phyloP scores from a whole-genome alignment of 2,888 invertebrate species.

The Drosophila sordidapex region DNA sequence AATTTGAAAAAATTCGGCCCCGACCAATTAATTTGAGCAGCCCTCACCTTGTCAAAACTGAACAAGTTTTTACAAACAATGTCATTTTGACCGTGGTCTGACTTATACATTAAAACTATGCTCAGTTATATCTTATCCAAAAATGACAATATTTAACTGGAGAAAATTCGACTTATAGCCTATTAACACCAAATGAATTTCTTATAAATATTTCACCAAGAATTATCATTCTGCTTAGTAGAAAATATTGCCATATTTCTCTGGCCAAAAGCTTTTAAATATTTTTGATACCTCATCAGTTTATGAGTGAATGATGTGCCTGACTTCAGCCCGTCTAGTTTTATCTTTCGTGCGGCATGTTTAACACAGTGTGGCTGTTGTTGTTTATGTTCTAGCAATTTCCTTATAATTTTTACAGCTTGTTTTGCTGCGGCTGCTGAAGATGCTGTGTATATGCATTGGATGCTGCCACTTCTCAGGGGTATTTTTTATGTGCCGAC shows the following conservation, averaged over 20 bases:
- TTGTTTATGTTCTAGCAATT: slow-evolving; percentile 63
- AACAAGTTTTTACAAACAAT: neutral
- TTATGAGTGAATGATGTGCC: slow-evolving; percentile 59
- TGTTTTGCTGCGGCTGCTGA: slow-evolving; percentile 59
- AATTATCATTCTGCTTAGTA: neutral
- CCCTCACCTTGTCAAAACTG: neutral
- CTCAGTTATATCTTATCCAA: neutral
- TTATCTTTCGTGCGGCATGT: slow-evolving; percentile 37
- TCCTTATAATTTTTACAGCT: slow-evolving; percentile 77
- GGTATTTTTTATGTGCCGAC: slow-evolving; percentile 51
- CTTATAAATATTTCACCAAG: neutral
- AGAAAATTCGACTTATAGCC: neutral
- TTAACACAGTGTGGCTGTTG: slow-evolving; percentile 38
- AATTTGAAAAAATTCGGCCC: neutral
- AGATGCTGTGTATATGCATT: slow-evolving; percentile 28
- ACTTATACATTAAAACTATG: neutral
- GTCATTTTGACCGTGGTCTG: neutral
- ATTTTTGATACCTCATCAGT: slow-evolving; percentile 15
- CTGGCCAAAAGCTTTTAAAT: slow-evolving; percentile 4
- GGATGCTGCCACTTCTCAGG: slow-evolving; percentile 26
- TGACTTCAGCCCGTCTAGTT: slow-evolving; percentile 39
- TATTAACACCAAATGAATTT: neutral
- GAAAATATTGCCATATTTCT: slow-evolving; percentile 3
- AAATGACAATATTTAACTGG: neutral
- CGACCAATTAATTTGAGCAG: too few relatives aligned